Evolutionary conservation across 23 tunicate genomes (phyloP).

Genomic region (Trididemnum clinides): DNA sequence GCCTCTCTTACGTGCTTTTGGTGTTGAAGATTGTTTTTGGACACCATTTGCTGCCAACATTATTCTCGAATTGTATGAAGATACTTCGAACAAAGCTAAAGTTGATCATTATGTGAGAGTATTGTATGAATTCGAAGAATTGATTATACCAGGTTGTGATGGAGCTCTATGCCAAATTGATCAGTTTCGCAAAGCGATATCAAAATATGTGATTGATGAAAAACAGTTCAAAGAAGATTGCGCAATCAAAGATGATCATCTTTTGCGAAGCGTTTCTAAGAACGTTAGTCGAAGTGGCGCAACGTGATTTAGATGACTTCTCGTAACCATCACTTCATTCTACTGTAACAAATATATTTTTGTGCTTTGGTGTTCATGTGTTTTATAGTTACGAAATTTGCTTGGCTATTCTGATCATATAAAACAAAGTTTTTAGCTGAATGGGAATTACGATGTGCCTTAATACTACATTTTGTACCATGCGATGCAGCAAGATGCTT

Average conservation of each 20-base stretch:
- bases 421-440: too few relatives aligned
- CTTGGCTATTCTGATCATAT: too few relatives aligned
- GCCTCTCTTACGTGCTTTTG: slow-evolving; percentile 61
- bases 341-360: too few relatives aligned
- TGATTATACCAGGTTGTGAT: slow-evolving; percentile 17
- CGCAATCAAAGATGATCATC: slow-evolving; percentile 35
- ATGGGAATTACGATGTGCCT: too few relatives aligned
- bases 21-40: slow-evolving; percentile 45
- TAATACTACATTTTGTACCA: too few relatives aligned
- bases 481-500: too few relatives aligned
- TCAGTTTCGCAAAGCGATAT: slow-evolving; percentile 31
- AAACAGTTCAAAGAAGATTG: slow-evolving; percentile 21
- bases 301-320: background rate
- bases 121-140: slow-evolving; percentile 46
- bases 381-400: too few relatives aligned
- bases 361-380: too few relatives aligned
- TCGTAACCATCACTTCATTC: too few relatives aligned
- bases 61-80: slow-evolving; percentile 59
- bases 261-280: slow-evolving; percentile 32
- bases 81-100: background rate
- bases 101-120: slow-evolving; percentile 46
- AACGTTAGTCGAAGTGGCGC: too few relatives aligned
- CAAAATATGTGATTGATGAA: slow-evolving; percentile 19
- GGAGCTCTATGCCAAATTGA: slow-evolving; percentile 45
- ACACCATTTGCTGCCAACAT: slow-evolving; percentile 71